A percentile compares a stretch with the other conserved stretches of the same genome.
Evolutionary conservation across 2,797 vertebrate species (phyloP).

Genomic region (Danionella dracula): DNA sequence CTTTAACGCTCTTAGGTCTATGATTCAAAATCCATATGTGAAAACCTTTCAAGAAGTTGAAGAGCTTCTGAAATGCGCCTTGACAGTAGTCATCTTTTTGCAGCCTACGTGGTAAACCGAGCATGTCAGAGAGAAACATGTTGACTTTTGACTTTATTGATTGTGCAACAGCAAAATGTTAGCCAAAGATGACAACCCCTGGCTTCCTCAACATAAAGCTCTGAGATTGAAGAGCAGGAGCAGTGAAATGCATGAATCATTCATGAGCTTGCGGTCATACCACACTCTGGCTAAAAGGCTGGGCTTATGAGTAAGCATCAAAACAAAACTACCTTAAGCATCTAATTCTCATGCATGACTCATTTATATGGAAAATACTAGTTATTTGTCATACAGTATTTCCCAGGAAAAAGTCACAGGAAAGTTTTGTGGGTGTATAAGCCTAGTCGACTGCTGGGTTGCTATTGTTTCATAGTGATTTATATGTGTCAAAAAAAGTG

Average conservation of each 20-base stretch:
- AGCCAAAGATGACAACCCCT: slow-evolving; percentile 22
- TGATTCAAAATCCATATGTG: neutral
- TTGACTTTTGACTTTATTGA: slow-evolving; percentile 51
- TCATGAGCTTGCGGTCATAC: slow-evolving; percentile 29
- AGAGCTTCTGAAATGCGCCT: neutral
- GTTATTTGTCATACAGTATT: no score
- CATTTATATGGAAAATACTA: neutral
- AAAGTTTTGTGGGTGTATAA: no score
- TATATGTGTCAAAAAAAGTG: no score
- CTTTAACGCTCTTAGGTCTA: neutral
- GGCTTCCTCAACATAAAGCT: slow-evolving; percentile 21
- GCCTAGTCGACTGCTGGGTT: no score
- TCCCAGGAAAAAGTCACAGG: no score
- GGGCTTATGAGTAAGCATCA: slow-evolving; percentile 12
- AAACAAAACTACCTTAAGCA: slow-evolving; percentile 17
- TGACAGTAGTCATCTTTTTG: slow-evolving; percentile 27
- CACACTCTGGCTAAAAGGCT: neutral
- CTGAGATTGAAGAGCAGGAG: slow-evolving; percentile 19
- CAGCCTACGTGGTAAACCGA: slow-evolving; percentile 11
- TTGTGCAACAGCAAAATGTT: slow-evolving; percentile 44
- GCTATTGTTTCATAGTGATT: no score
- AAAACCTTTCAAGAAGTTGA: slow-evolving; percentile 2
- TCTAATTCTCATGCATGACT: slow-evolving; percentile 1
- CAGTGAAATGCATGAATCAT: slow-evolving; percentile 30
- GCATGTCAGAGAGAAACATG: slow-evolving; percentile 26